Conservation (phyloP, 1,140 invertebrate species). For the Piezodorus guildinii region DNA sequence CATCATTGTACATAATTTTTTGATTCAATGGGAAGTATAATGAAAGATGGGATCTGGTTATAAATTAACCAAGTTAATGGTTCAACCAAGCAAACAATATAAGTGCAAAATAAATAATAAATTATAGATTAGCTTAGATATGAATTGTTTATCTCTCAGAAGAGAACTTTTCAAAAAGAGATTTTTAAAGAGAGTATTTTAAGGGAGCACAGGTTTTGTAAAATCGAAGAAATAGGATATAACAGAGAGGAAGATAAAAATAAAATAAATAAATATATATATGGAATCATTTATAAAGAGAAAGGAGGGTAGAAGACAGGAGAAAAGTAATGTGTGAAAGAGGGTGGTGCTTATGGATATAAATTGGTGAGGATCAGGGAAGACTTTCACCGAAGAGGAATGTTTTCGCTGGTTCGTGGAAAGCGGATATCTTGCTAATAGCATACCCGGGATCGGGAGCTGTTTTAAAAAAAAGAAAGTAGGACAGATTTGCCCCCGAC, state of each 20-base stretch:
- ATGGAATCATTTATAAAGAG: conserved; percentile 11
- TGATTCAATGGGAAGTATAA: no score
- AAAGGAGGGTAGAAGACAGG: not conserved
- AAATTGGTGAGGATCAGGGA: conserved; percentile 1
- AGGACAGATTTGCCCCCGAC: no score
- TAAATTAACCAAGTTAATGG: no score
- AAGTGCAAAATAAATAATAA: no score
- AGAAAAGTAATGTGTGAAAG: conserved; percentile 11
- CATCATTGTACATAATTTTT: no score
- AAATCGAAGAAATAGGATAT: not conserved
- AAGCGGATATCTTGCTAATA: not conserved
- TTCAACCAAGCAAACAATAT: no score
- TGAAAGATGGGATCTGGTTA: no score
- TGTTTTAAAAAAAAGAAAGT: no score
- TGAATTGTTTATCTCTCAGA: no score
- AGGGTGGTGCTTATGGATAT: conserved; percentile 5
- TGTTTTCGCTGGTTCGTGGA: not conserved
- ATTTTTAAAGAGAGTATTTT: no score
- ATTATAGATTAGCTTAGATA: no score
- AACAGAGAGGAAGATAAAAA: not conserved
- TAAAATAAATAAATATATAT: not conserved
- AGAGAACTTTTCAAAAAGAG: no score
- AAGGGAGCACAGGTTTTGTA: not conserved
- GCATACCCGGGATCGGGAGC: not conserved
- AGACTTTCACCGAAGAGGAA: not conserved